Base-by-base conservation (phyloP, 2,797 vertebrate genomes). In the Parotocinclus haroldoi region DNA sequence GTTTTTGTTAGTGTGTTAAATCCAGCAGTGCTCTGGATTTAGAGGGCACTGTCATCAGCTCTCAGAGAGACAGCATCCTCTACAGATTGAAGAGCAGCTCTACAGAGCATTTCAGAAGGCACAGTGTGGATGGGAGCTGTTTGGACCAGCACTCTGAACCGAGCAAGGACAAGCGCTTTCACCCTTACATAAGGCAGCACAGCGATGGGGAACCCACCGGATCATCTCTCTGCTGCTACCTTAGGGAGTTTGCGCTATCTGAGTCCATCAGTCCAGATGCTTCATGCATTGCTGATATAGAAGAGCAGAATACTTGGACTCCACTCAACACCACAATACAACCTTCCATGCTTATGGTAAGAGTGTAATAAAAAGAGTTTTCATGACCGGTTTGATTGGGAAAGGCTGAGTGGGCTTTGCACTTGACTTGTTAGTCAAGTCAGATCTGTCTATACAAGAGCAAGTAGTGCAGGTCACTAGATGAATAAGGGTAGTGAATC, bases 101-200 rank as follows among this genome's bases (percentile, higher is more conserved):
- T 42, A 59, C 65, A 19, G 91, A 87, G 17, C 85, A 79, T 38
- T 89, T 84, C 79, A 84, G 91, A 13, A 83, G 86, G 10, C 93
- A 84, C 81, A 88, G 91, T 66, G 79, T 84, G 0, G 94, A 96
- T 37, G 94, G 90, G 10, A 79, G 72, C n/a, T 2, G 79, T 0
- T 17, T 58, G 1, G 75, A 79, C 4, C 81, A 73, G 49, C 86
- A 58, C 57, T 82, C 83, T 0, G 78, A 81, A 0, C 75, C 78
- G 16, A 82, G 84, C 19, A 83, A 89, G 74, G 88, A 85, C 69
- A 78, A 74, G 66, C 89, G 87, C 9, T 97, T 93, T 81, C 93
- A 96, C 70, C 92, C 93, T 0, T 98, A 96, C 81, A 88, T 84
- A 50, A 88, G 89, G 64, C 94, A 93, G 73, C 86, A 91, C 82